Base-by-base conservation (phyloP, 2,113 vertebrate genomes). In the Nothocercus julius region DNA sequence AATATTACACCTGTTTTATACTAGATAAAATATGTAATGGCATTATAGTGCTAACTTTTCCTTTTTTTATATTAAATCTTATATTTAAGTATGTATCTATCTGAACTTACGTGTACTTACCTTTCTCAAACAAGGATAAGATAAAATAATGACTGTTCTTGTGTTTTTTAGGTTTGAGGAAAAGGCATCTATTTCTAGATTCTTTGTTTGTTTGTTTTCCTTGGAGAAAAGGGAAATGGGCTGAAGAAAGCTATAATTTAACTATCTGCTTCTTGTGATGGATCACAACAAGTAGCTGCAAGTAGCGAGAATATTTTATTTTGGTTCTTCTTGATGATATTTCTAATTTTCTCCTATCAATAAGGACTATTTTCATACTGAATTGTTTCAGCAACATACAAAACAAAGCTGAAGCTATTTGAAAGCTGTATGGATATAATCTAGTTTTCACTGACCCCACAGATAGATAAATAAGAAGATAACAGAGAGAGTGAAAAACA, bases 141-240 rank as follows among this genome's bases (percentile, higher is more conserved):
- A 72, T 4, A 76, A 76, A 70, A 76, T n/a, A 28, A 74, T 17
- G 7, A 24, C 9, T 81, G 8, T 22, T 40, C 76, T 64, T 24
- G 24, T 32, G 16, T 19, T 22, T 75, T 68, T 28, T 58, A 49
- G 21, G 2, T 58, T 81, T 82, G 51, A 51, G 14, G 15, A 7
- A 59, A 63, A 88, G 47, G 0, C 34, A 51, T 28, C 9, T 66
- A 12, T 53, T 61, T 89, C 8, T 44, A 44, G 15, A 14, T 44
- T 44, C 42, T 44, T 70, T 82, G 5, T 42, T 17, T 1, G 17
- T 20, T 6, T 6, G 8, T n/a, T 42, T 14, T 1, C 17, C 24
- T 6, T 6, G 7, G 3, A 1, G 7, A 7, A 12, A 3, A 4
- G 34, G 22, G 6, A 17, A 2, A 13, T 9, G 78, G 17, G 36